A percentile compares a stretch with the other conserved stretches of the same genome.
Conservation (phyloP, 2,113 vertebrate genomes). For the Rhipidura dahli region DNA sequence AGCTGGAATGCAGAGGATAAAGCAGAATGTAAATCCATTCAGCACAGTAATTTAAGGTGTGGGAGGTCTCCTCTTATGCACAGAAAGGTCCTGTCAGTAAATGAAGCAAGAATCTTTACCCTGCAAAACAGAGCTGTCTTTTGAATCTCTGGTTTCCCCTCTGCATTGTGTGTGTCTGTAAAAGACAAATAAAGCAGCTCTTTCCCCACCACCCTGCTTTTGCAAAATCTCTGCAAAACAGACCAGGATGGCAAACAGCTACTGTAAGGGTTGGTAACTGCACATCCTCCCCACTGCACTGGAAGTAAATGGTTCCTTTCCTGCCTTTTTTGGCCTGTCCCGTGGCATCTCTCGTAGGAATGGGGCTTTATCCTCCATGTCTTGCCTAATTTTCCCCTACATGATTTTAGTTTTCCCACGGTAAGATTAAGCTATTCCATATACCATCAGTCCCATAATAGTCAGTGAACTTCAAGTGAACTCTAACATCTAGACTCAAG, state of each 20-base stretch:
- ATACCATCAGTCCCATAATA: slow-evolving; percentile 21
- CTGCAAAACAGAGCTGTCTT: slow-evolving; percentile 1
- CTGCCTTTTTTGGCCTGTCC: slow-evolving; percentile 1
- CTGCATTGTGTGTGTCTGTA: not conserved
- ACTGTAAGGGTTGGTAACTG: not conserved
- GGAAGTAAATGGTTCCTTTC: not conserved
- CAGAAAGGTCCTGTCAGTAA: slow-evolving; percentile 53
- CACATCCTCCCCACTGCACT: not conserved
- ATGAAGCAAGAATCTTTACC: not conserved
- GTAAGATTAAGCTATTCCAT: slow-evolving; percentile 49
- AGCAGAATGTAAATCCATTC: slow-evolving; percentile 49
- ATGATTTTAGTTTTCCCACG: slow-evolving; percentile 53
- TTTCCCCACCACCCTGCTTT: not conserved
- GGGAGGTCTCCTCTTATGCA: slow-evolving; percentile 49
- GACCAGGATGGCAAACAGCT: not conserved
- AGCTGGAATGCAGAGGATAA: slow-evolving; percentile 60
- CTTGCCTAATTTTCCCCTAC: slow-evolving; percentile 24
- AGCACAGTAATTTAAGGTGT: slow-evolving; percentile 48
- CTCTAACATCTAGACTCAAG: slow-evolving; percentile 38
- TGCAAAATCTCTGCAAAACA: not conserved
- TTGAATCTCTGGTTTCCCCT: slow-evolving; percentile 27
- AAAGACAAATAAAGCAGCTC: not conserved
- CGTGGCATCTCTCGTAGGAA: not conserved
- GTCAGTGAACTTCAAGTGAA: slow-evolving; percentile 57
- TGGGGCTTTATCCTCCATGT: slow-evolving; percentile 21